Conservation (phyloP, 2,888 invertebrate species). For the Rhopalosiphum nymphaeae region DNA sequence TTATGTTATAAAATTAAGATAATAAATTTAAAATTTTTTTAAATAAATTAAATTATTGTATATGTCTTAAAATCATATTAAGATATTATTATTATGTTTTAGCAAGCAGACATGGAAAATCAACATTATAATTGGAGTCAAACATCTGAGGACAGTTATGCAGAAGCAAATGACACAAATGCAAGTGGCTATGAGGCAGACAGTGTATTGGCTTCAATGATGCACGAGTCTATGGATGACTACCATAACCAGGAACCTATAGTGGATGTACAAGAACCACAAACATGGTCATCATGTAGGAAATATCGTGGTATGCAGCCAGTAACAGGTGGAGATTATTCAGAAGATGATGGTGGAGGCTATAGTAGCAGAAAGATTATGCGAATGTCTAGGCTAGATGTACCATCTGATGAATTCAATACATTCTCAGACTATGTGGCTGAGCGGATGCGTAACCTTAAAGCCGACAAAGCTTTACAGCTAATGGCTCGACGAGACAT, state of each 20-base stretch:
- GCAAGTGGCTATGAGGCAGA: slow-evolving; percentile 51
- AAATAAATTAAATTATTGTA: neutral
- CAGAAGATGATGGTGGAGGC: slow-evolving; percentile 39
- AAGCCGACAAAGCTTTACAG: slow-evolving; percentile 53
- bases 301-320: slow-evolving; percentile 14
- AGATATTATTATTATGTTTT: slow-evolving; percentile 17
- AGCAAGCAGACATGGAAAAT: slow-evolving; percentile 47
- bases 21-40: neutral
- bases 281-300: slow-evolving; percentile 5
- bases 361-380: slow-evolving; percentile 2
- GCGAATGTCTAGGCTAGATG: slow-evolving; percentile 30
- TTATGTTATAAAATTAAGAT: neutral
- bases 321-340: slow-evolving; percentile 26
- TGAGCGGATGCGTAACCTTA: slow-evolving; percentile 58
- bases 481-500: slow-evolving; percentile 59
- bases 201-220: slow-evolving; percentile 52
- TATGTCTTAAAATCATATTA: neutral
- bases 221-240: slow-evolving; percentile 36
- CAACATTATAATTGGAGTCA: slow-evolving; percentile 52
- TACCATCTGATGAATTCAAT: slow-evolving; percentile 18
- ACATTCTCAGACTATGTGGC: slow-evolving; percentile 58
- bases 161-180: slow-evolving; percentile 42
- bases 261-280: slow-evolving; percentile 50
- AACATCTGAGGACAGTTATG: slow-evolving; percentile 54
- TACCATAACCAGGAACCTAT: slow-evolving; percentile 54